These are phyloP conservation scores for Chrysogorgia sp. DNA, from an alignment of 92 coral and sea anemone species.

Conservation along the genomic window DNA sequence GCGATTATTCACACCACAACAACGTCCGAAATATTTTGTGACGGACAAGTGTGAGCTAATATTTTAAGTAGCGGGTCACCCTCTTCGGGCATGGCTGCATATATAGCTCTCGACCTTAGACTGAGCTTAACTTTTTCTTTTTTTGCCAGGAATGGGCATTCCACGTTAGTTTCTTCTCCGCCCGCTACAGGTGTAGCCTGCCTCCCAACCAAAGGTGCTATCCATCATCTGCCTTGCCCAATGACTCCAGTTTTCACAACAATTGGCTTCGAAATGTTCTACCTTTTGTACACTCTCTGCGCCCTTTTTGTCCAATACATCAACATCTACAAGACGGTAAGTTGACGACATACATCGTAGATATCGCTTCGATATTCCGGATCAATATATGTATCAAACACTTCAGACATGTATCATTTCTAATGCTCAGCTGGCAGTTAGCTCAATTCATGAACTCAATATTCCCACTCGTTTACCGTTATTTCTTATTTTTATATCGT, in stretches of 20 bases:
- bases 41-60: neutral
- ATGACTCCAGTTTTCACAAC: conserved; percentile 77
- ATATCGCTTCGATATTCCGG: neutral
- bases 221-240: conserved; percentile 77
- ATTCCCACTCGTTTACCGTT: conserved; percentile 2
- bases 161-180: neutral
- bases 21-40: neutral
- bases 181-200: conserved; percentile 1
- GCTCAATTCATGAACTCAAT: conserved; percentile 17
- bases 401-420: too few relatives aligned
- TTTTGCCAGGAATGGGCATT: conserved; percentile 32
- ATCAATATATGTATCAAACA: neutral
- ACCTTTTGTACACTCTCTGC: conserved; percentile 72
- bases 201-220: neutral
- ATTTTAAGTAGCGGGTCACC: neutral
- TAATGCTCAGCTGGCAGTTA: too few relatives aligned
- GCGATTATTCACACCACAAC: conserved; percentile 25
- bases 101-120: neutral
- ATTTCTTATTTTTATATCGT: too few relatives aligned
- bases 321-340: conserved; percentile 93
- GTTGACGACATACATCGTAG: conserved; percentile 24
- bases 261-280: conserved; percentile 85
- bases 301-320: conserved; percentile 84
- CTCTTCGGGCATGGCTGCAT: neutral
- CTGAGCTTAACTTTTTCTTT: neutral